Evolutionary conservation across 2,113 vertebrate species (phyloP).

Genomic region (Catagonus wagneri): DNA sequence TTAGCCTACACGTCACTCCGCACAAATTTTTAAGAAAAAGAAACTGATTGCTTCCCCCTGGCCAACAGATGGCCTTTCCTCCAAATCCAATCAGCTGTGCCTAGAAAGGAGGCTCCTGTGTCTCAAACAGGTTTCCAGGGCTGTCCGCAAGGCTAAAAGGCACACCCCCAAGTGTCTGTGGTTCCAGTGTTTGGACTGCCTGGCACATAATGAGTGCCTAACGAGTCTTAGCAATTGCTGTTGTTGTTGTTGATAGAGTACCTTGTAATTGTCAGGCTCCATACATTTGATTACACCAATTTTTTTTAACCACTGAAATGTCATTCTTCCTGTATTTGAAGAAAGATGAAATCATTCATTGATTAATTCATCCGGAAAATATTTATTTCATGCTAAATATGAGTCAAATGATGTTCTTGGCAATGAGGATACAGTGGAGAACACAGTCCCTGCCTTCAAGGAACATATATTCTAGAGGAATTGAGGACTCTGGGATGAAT

Average conservation of each 20-base stretch:
- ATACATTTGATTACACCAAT: background rate
- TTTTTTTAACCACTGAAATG: background rate
- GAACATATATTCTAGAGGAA: background rate
- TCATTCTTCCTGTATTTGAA: background rate
- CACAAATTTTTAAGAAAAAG: constrained; percentile 42
- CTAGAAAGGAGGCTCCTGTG: background rate
- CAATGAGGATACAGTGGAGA: background rate
- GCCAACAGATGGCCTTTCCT: constrained; percentile 13
- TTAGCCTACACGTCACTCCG: background rate
- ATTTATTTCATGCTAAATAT: background rate
- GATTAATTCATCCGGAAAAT: constrained; percentile 21
- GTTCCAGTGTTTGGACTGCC: background rate
- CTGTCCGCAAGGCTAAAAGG: background rate
- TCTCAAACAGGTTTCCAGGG: background rate
- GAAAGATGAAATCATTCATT: constrained; percentile 21
- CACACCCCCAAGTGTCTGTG: background rate
- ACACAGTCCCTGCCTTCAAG: background rate
- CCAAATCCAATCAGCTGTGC: background rate
- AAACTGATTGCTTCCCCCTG: background rate
- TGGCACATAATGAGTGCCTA: background rate
- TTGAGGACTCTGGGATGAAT: background rate
- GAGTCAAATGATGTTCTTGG: background rate
- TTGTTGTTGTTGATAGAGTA: background rate
- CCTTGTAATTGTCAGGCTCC: background rate
- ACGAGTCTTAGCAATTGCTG: background rate